These are phyloP conservation scores for Phalera bucephala DNA, from an alignment of 2,888 invertebrate species.

Conservation along the genomic window DNA sequence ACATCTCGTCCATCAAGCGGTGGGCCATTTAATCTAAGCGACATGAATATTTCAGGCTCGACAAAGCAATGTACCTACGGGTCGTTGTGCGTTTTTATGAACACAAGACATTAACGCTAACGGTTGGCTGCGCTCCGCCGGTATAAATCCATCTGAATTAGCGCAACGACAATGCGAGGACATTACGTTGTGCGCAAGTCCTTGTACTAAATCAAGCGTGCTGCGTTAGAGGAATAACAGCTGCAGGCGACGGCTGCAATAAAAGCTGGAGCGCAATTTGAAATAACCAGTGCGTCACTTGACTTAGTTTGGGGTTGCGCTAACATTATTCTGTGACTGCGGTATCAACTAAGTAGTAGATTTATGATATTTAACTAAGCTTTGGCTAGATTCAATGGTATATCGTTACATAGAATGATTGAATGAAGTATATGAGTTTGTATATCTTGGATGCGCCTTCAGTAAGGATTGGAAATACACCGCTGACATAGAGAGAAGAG, in stretches of 20 bases:
- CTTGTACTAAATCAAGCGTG: slow-evolving; percentile 58
- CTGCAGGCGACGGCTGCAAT: slow-evolving; percentile 26
- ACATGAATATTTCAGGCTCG: slow-evolving; percentile 58
- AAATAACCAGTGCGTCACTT: slow-evolving; percentile 15
- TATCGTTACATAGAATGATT: no score
- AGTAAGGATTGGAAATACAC: no score
- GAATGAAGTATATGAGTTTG: no score
- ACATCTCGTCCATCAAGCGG: slow-evolving; percentile 63
- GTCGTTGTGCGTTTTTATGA: slow-evolving; percentile 48
- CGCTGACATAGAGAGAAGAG: no score
- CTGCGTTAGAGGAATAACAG: slow-evolving; percentile 37
- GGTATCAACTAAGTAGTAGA: no score
- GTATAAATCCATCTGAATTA: slow-evolving; percentile 65
- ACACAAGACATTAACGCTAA: slow-evolving; percentile 46
- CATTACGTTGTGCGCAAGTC: slow-evolving; percentile 50
- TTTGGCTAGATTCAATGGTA: no score
- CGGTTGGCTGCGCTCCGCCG: slow-evolving; percentile 44
- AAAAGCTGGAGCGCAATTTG: slow-evolving; percentile 16
- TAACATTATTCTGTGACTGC: no score
- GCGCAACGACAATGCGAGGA: slow-evolving; percentile 53
- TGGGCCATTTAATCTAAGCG: slow-evolving; percentile 68
- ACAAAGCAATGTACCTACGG: slow-evolving; percentile 43
- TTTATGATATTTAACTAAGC: no score
- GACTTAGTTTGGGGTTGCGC: slow-evolving; percentile 11
- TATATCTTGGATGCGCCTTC: no score